Conservation (phyloP, 2,113 vertebrate genomes). For the Suricata suricatta region DNA sequence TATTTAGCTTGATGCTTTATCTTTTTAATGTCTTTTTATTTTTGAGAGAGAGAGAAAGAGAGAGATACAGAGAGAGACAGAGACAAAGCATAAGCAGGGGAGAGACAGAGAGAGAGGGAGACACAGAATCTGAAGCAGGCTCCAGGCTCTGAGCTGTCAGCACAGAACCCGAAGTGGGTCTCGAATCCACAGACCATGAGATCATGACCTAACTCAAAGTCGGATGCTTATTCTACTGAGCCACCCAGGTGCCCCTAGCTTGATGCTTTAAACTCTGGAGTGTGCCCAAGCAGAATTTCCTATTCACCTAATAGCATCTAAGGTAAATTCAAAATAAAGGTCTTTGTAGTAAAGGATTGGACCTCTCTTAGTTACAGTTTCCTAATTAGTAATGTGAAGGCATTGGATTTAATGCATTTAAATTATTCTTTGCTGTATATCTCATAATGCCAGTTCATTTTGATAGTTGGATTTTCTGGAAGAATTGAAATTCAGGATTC, state of each 20-base stretch:
- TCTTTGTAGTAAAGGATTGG: neutral
- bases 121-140: too few species aligned
- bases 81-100: too few species aligned
- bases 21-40: too few species aligned
- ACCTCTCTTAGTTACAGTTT: neutral
- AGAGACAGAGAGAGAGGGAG: too few species aligned
- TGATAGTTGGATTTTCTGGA: neutral
- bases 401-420: neutral
- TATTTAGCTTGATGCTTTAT: neutral
- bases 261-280: neutral
- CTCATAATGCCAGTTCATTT: neutral
- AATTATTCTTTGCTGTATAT: neutral
- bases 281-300: neutral
- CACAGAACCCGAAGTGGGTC: too few species aligned
- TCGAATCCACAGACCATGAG: too few species aligned
- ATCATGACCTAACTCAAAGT: too few species aligned
- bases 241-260: neutral
- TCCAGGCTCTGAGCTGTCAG: too few species aligned
- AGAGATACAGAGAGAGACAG: too few species aligned
- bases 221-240: too few species aligned
- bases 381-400: neutral
- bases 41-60: too few species aligned
- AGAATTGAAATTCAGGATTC: neutral
- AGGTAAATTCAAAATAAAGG: neutral
- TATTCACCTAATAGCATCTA: neutral